Percentiles rank a stretch among this genome's conserved stretches.
Conservation (phyloP, 2,888 invertebrate species). For the Oeneis ivallda region DNA sequence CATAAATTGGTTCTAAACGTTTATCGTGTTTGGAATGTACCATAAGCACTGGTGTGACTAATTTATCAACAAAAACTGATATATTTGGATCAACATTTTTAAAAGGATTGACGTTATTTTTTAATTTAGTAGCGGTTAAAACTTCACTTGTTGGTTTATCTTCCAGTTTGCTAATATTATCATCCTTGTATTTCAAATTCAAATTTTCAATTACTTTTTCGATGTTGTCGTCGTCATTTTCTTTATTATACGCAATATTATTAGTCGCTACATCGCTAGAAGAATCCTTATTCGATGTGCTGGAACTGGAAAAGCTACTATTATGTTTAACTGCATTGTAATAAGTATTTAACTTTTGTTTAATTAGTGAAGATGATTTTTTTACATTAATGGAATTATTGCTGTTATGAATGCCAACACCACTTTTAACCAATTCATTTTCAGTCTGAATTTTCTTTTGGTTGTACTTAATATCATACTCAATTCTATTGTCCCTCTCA, state of each 20-base stretch:
- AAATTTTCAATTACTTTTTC: conserved; percentile 47
- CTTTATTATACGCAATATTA: conserved; percentile 3
- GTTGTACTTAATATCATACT: not conserved
- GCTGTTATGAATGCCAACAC: conserved; percentile 1
- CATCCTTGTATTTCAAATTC: conserved; percentile 37
- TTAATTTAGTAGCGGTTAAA: conserved; percentile 16
- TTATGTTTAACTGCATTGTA: conserved; percentile 37
- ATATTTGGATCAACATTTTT: conserved; percentile 61
- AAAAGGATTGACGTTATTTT: conserved; percentile 63
- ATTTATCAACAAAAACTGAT: conserved; percentile 70
- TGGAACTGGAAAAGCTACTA: conserved; percentile 40
- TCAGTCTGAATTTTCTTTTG: not conserved
- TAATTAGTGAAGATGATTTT: conserved; percentile 36
- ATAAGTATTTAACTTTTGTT: conserved; percentile 42
- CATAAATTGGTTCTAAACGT: conserved; percentile 54
- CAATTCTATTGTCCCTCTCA: not conserved
- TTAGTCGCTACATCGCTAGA: conserved; percentile 7
- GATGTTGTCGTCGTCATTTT: conserved; percentile 47
- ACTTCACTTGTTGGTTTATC: conserved; percentile 11
- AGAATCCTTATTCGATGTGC: conserved; percentile 45
- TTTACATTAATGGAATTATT: conserved; percentile 13
- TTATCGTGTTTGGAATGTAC: conserved; percentile 67
- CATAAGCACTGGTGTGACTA: conserved; percentile 65
- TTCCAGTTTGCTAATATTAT: conserved; percentile 25
- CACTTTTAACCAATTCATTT: not conserved